Evolutionary conservation across 2,797 vertebrate genomes (phyloP).

Genomic region (Channallabes apus): DNA sequence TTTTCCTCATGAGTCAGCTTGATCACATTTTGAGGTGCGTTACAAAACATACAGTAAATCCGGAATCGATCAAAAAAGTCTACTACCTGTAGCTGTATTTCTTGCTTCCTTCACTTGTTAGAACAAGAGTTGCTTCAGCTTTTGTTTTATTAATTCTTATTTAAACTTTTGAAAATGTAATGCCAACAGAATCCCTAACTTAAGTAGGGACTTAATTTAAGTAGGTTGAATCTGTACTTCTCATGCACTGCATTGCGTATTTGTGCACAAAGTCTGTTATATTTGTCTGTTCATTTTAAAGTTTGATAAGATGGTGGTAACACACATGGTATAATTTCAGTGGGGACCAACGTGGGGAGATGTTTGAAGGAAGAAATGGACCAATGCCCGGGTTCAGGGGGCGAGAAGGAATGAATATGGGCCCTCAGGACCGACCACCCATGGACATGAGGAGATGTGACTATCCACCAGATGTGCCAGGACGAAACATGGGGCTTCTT

Average conservation of each 20-base stretch:
- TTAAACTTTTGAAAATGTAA: neutral
- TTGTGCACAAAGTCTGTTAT: neutral
- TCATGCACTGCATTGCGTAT: neutral
- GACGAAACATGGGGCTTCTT: constrained; percentile 80
- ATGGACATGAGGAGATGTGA: constrained; percentile 89
- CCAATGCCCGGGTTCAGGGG: constrained; percentile 88
- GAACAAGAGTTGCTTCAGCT: too few species aligned
- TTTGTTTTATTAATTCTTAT: too few species aligned
- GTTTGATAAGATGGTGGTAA: constrained; percentile 23
- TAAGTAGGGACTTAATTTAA: neutral
- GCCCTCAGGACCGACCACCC: constrained; percentile 79
- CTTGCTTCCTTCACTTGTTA: too few species aligned
- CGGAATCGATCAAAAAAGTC: neutral
- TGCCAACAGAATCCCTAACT: neutral
- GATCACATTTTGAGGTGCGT: neutral
- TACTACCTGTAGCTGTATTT: too few species aligned
- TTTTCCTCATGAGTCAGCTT: neutral
- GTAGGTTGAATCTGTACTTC: neutral
- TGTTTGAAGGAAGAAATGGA: constrained; percentile 90
- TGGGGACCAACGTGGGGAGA: constrained; percentile 89
- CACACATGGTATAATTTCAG: constrained; percentile 71
- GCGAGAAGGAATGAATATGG: constrained; percentile 91
- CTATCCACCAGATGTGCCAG: constrained; percentile 82
- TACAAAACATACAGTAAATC: neutral
- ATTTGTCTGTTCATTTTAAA: neutral